Evolutionary conservation across 2,113 vertebrate species (phyloP).

Genomic region (Misgurnus mizolepis): DNA sequence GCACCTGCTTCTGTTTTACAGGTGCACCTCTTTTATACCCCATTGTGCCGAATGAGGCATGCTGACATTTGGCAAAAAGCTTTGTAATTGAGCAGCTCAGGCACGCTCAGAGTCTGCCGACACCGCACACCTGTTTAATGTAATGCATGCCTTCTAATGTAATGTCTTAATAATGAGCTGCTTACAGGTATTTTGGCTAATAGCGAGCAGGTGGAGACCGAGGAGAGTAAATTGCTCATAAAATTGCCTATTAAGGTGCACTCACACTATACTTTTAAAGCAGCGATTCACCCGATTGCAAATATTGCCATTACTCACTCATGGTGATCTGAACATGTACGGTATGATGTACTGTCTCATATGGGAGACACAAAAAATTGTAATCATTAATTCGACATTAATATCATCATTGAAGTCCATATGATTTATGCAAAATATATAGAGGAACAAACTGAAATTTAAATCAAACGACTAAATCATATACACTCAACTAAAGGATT

Average conservation of each 20-base stretch:
- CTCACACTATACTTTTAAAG: background rate
- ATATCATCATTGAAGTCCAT: too few species aligned
- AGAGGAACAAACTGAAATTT: too few species aligned
- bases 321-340: too few species aligned
- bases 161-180: slow-evolving; percentile 16
- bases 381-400: too few species aligned
- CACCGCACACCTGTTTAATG: background rate
- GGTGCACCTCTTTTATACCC: background rate
- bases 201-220: background rate
- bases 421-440: too few species aligned
- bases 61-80: background rate
- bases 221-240: background rate
- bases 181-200: background rate
- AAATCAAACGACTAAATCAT: too few species aligned
- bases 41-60: background rate
- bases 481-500: too few species aligned
- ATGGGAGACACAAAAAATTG: too few species aligned
- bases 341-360: too few species aligned
- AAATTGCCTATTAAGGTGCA: background rate
- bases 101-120: too few species aligned
- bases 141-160: background rate
- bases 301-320: too few species aligned
- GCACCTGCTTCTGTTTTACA: slow-evolving; percentile 11
- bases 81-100: background rate
- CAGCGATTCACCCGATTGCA: background rate